Base-by-base conservation (phyloP, 2,113 vertebrate species). In the Epinephelus moara region DNA sequence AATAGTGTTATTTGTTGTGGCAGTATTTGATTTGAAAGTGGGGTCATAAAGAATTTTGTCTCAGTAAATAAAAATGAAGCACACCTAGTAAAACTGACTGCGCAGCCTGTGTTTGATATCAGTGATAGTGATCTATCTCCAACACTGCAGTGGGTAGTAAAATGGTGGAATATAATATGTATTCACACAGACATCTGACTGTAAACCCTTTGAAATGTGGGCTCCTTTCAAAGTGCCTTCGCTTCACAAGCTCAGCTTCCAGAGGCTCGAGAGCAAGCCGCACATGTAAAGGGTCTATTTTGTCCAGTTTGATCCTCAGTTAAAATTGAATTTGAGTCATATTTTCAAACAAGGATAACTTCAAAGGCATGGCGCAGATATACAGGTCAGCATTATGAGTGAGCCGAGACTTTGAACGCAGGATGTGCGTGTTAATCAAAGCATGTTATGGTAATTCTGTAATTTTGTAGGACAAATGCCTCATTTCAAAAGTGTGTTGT, bases 301-400 rank as follows among this genome's bases (percentile, higher is more conserved):
- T 66, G 78, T 82, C 73, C 70, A 76, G 78, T 79, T 80, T 87
- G 84, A 89, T 88, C 78, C 78, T 61, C 56, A 63, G 59, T 78
- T 79, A 37, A 77, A 90, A 85, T 61, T 56, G 19, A 69, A 85
- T 81, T 77, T 62, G 74, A 91, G 87, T 66, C 66, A 81, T 82
- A 68, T 70, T 84, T 68, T 87, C 64, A 78, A 80, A 90, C 80
- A 82, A 89, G 72, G 56, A 57, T 69, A 60, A 80, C 85, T 87
- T 90, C 88, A 90, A 92, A 93, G 85, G 81, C 67, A 19, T 15
- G 21, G 19, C 11, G 67, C 25, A 30, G 66, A 25, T 79, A 75
- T 61, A 76, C 86, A 76, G 86, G 88, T 87, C 80, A 82, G 81
- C 57, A 45, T 68, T 67, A 74, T 49, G 66, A 75, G 68, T n/a